Base-by-base conservation (phyloP, 2,113 vertebrate genomes). In the Danio rerio region DNA sequence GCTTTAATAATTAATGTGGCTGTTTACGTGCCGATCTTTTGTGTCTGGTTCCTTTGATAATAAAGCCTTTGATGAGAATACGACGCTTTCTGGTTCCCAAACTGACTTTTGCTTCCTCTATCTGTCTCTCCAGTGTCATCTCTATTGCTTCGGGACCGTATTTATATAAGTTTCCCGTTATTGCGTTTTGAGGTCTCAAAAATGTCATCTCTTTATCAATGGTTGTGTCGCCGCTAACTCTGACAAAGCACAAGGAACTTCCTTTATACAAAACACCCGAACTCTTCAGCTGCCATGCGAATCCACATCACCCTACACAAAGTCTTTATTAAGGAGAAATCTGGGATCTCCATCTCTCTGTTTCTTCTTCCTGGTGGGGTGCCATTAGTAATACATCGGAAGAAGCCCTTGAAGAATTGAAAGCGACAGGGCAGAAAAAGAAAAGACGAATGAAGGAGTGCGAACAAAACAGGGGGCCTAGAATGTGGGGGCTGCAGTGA, bases 341-440 rank as follows among this genome's bases (percentile, higher is more conserved):
- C 78, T 87, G 63, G 79, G 88, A 83, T 90, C 86, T 88, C 79
- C 58, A 79, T 86, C 84, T 83, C 85, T 82, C 81, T 83, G 88
- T 88, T 87, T 73, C 83, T 63, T 61, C 77, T 74, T 78, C 91
- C 85, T 89, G 86, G 91, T 85, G 16, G 93, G 93, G 90, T 65
- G 87, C 92, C 92, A 92, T 94, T 93, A 93, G 85, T 89, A 88
- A 93, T 93, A 93, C 92, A 91, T 90, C 81, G 18, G 82, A 89
- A 87, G 85, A 88, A 89, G 88, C 87, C 88, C 92, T 91, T 90
- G 89, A 93, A 91, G 90, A 91, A 93, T 91, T 89, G 89, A 90
- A 93, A 91, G 89, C 88, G 91, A 94, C 92, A 90, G 91, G 89
- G 90, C 88, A 91, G 89, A 93, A 94, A 92, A 91, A 92, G 90